Evolutionary conservation across 1,140 invertebrate genomes (phyloP), one percentile per base, ranked within the genome.

Genomic region (Drosophila kohkoa): DNA sequence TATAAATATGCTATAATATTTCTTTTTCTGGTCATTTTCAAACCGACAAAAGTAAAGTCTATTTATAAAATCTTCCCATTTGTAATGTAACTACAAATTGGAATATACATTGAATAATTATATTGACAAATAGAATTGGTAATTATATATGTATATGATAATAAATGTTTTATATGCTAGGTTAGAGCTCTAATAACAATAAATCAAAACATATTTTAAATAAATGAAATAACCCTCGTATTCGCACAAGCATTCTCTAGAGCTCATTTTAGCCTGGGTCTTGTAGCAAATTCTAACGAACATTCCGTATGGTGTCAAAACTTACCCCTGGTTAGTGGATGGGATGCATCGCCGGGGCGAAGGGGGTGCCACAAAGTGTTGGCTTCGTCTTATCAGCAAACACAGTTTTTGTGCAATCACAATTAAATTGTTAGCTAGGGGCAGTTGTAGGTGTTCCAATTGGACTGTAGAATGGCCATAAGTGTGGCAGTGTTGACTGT

Each of bases 341-440:
- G 55, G 38, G 16, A 48, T n/a, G 41, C 46, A 16, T 16, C 43
- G 49, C 5, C 15, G 25, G 8, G 25, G 15, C 3, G 32, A 6
- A 10, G 52, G 5, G 49, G 25, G 38, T 15, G 41, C 46, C 46
- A 30, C 41, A 54, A 38, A 30, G 54, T 57, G 43, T 58, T 70
- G 66, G 67, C 59, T 71, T 59, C 62, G 57, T 65, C 70, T 75
- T 75, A 77, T 77, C 70, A 55, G 70, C 35, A 72, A 51, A 67
- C 41, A 58, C 45, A 45, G 66, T 62, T 65, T 71, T 48, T 45
- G 59, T 66, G 49, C 60, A 78, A 62, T 57, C 60, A 67, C 73
- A 79, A 79, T 79, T 71, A 76, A 79, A 76, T 52, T 63, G 77
- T 67, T 76, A 49, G 67, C 57, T 66, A 52, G 28, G 49, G 67